Conservation (phyloP, 2,113 vertebrate species). For the Lota lota region DNA sequence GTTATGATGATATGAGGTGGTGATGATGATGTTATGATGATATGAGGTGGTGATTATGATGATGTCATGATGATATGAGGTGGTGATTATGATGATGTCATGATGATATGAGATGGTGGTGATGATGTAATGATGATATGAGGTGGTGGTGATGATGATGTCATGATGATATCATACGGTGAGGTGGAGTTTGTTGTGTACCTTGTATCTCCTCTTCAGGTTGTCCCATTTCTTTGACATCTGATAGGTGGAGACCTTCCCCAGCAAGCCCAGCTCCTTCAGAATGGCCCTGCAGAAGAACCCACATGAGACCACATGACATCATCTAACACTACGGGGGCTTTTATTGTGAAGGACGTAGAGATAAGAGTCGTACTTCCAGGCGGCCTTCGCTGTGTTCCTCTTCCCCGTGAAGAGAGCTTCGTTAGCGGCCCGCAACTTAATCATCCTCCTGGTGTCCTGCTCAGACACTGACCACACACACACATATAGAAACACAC, state of each 20-base stretch:
- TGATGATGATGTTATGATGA: too few species aligned
- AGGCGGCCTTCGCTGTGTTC: constrained; percentile 74
- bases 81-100: too few species aligned
- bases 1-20: too few species aligned
- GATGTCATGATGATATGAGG: background rate
- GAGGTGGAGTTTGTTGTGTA: constrained; percentile 6
- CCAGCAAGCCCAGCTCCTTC: constrained; percentile 70
- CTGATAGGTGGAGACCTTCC: constrained; percentile 72
- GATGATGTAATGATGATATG: too few species aligned
- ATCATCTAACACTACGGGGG: background rate
- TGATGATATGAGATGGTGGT: too few species aligned
- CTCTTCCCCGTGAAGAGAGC: constrained; percentile 71
- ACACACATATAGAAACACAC: background rate
- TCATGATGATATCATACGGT: background rate
- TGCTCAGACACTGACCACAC: constrained; percentile 64
- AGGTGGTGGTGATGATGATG: too few species aligned
- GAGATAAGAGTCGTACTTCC: constrained; percentile 55
- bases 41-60: background rate
- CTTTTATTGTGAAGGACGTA: background rate
- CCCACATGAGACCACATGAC: background rate
- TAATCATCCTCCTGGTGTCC: constrained; percentile 73
- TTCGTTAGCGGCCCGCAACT: constrained; percentile 68
- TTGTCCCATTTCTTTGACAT: constrained; percentile 80
- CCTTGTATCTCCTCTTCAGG: constrained; percentile 77
- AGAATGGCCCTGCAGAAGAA: constrained; percentile 64